A percentile compares a stretch with the other conserved stretches of the same genome.
Conservation (phyloP, 2,888 invertebrate species). For the Theretra japonica region DNA sequence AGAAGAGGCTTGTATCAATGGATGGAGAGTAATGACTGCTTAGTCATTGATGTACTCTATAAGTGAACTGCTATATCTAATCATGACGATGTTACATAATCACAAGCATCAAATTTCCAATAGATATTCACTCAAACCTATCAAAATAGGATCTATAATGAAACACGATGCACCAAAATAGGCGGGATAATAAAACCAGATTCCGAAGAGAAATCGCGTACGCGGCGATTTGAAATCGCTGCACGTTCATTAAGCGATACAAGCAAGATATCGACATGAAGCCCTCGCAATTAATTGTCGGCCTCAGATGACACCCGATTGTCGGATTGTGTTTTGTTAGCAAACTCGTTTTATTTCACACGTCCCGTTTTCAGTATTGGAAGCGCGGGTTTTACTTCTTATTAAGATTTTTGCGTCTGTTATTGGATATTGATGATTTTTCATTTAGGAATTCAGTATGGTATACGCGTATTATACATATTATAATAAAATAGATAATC, state of each 20-base stretch:
- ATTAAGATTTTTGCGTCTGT: neutral
- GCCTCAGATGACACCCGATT: constrained; percentile 12
- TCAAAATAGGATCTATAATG: constrained; percentile 3
- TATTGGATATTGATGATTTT: neutral
- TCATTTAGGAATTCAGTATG: neutral
- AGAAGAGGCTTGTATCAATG: no score
- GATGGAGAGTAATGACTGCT: no score
- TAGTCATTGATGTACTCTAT: no score
- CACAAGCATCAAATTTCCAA: neutral
- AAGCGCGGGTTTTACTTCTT: neutral
- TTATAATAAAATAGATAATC: no score
- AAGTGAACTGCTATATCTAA: neutral
- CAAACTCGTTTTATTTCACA: constrained; percentile 23
- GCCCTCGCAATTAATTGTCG: constrained; percentile 16
- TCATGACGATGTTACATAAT: neutral
- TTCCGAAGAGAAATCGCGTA: neutral
- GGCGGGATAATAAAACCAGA: neutral
- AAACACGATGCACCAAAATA: neutral
- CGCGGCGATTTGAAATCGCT: constrained; percentile 8
- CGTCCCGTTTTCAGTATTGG: neutral
- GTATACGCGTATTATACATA: neutral
- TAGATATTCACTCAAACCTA: constrained; percentile 1
- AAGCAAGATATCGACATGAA: constrained; percentile 17
- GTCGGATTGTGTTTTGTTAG: constrained; percentile 21
- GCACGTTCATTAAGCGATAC: constrained; percentile 25